Percentiles rank a stretch among this genome's conserved stretches.
Conservation (phyloP, 2,888 invertebrate genomes). For the Pandemis corylana region DNA sequence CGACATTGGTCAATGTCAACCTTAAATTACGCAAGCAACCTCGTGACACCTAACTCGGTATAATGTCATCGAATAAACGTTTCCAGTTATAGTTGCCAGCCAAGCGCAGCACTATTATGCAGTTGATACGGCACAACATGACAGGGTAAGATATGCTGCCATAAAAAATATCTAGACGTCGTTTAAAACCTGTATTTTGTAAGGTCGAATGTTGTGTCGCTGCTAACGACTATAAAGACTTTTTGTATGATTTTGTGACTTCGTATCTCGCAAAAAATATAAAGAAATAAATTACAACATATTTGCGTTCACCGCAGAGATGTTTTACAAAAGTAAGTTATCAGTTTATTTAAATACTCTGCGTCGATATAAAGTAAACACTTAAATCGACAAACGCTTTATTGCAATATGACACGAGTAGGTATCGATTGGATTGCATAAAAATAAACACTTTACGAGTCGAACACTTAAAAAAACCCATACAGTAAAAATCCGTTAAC, state of each 20-base stretch:
- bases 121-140: not conserved
- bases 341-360: not conserved
- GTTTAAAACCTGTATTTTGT: slow-evolving; percentile 29
- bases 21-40: too few relatives aligned
- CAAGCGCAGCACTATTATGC: not conserved
- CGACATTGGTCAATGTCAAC: too few relatives aligned
- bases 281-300: not conserved
- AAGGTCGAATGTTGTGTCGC: slow-evolving; percentile 19
- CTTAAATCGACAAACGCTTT: not conserved
- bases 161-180: slow-evolving; percentile 24
- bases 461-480: too few relatives aligned
- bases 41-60: too few relatives aligned
- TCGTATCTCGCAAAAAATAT: not conserved
- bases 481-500: too few relatives aligned
- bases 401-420: not conserved
- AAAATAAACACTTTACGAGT: not conserved
- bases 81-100: too few relatives aligned
- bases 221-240: slow-evolving; percentile 5
- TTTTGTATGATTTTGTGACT: not conserved
- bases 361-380: not conserved
- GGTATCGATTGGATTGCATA: not conserved
- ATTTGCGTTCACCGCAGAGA: not conserved
- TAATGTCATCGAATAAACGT: too few relatives aligned
- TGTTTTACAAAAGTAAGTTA: not conserved
- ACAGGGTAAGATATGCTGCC: slow-evolving; percentile 11